Evolutionary conservation across 2,888 invertebrate species (phyloP).

Genomic region (Apodemia hepburni): DNA sequence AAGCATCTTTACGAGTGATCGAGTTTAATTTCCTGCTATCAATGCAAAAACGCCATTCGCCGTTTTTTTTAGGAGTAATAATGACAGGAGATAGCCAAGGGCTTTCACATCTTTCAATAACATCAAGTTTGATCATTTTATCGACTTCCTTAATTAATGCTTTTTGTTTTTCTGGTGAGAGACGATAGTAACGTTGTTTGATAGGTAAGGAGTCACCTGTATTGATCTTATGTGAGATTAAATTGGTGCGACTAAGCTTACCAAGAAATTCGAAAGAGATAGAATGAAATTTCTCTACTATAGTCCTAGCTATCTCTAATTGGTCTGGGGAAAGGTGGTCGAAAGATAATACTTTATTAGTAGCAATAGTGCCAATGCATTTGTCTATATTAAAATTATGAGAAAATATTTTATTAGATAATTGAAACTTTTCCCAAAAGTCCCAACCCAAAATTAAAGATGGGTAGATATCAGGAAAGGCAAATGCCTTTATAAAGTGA

Average conservation of each 20-base stretch:
- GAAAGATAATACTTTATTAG: slow-evolving; percentile 5
- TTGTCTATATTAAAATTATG: slow-evolving; percentile 17
- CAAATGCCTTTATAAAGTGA: slow-evolving; percentile 26
- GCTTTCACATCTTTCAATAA: not conserved
- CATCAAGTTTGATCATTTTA: too few relatives aligned
- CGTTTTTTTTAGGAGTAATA: slow-evolving; percentile 3
- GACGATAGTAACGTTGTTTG: slow-evolving; percentile 30
- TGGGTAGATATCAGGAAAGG: slow-evolving; percentile 28
- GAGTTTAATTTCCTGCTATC: slow-evolving; percentile 14
- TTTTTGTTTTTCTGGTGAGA: slow-evolving; percentile 31
- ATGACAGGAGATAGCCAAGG: slow-evolving; percentile 12
- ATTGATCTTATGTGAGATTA: slow-evolving; percentile 33
- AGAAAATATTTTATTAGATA: slow-evolving; percentile 14
- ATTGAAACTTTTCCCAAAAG: slow-evolving; percentile 24
- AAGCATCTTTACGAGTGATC: slow-evolving; percentile 3
- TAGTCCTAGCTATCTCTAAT: not conserved
- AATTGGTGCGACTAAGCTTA: slow-evolving; percentile 22
- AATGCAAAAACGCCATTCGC: slow-evolving; percentile 10
- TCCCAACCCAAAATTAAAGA: slow-evolving; percentile 30
- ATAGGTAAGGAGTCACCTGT: slow-evolving; percentile 35
- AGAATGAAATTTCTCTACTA: not conserved
- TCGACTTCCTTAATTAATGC: not conserved
- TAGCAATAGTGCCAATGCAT: not conserved
- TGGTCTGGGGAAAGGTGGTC: not conserved
- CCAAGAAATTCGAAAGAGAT: slow-evolving; percentile 11